Percentiles rank a stretch among this genome's conserved stretches.
Evolutionary conservation across 2,888 invertebrate genomes (phyloP).

Genomic region (Drosophila buzzatii): DNA sequence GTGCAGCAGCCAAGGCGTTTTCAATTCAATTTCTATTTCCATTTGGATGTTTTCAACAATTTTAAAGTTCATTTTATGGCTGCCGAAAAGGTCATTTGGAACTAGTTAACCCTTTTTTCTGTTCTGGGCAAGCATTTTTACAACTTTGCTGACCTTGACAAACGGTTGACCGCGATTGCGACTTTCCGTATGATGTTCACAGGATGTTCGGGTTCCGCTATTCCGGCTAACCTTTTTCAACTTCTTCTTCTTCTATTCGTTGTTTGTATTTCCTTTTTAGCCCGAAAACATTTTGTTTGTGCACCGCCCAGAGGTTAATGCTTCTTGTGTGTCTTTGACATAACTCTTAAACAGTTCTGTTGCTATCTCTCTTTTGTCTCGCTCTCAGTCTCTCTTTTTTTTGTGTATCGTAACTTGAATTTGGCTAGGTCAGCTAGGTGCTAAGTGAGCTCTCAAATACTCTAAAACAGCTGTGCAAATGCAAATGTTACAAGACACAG

Average conservation of each 20-base stretch:
- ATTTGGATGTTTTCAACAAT: constrained; percentile 12
- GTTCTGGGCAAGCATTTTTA: constrained; percentile 7
- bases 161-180: constrained; percentile 34
- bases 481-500: constrained; percentile 10
- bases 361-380: neutral
- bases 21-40: constrained; percentile 39
- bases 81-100: constrained; percentile 1
- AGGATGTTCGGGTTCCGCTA: constrained; percentile 52
- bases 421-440: constrained; percentile 42
- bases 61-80: constrained; percentile 50
- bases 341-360: constrained; percentile 17
- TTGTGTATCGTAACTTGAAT: constrained; percentile 18
- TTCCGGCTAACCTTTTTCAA: constrained; percentile 49
- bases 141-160: constrained; percentile 50
- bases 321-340: constrained; percentile 25
- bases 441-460: constrained; percentile 40
- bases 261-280: constrained; percentile 44
- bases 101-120: constrained; percentile 67
- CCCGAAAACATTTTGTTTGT: constrained; percentile 18
- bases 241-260: neutral
- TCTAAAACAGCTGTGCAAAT: constrained; percentile 53
- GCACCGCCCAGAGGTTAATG: constrained; percentile 35
- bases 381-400: neutral
- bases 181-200: constrained; percentile 29
- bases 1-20: constrained; percentile 67